These are phyloP conservation scores for Torymus aiolomorphi DNA, from an alignment of 2,888 invertebrate species.

Conservation along the genomic window DNA sequence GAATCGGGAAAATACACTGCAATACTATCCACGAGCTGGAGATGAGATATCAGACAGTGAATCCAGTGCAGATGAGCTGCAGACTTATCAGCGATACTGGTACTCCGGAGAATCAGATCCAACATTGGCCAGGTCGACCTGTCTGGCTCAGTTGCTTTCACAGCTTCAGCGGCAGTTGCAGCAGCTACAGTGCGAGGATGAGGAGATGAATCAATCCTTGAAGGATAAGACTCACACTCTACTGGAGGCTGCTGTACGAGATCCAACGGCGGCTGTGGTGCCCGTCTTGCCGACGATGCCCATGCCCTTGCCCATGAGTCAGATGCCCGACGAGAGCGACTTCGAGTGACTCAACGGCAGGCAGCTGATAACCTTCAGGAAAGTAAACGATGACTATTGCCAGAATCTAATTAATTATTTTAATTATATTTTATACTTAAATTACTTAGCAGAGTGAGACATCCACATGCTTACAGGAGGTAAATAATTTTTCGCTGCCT, in stretches of 20 bases:
- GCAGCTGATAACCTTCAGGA: no score
- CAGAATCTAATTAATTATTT: no score
- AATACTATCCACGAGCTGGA: conserved; percentile 73
- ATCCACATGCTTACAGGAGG: no score
- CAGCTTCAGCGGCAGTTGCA: conserved; percentile 77
- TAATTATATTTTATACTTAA: no score
- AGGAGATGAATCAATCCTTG: conserved; percentile 66
- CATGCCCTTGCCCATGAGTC: not conserved
- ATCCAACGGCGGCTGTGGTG: conserved; percentile 64
- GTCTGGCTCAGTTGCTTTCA: conserved; percentile 71
- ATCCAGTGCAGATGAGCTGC: conserved; percentile 74
- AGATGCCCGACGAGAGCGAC: conserved; percentile 56
- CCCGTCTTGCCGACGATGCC: conserved; percentile 8
- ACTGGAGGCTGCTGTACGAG: conserved; percentile 65
- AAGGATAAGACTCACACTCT: conserved; percentile 68
- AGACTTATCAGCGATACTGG: no score
- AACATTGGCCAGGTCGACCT: conserved; percentile 68
- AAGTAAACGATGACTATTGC: no score
- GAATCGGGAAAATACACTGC: conserved; percentile 71
- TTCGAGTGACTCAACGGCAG: no score
- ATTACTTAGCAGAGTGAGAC: no score
- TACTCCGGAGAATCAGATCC: conserved; percentile 70
- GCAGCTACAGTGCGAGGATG: conserved; percentile 74
- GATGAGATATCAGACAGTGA: conserved; percentile 76
- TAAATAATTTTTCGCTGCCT: no score